These are phyloP conservation scores for Andrena fulva DNA, from an alignment of 2,888 invertebrate species.

Conservation along the genomic window DNA sequence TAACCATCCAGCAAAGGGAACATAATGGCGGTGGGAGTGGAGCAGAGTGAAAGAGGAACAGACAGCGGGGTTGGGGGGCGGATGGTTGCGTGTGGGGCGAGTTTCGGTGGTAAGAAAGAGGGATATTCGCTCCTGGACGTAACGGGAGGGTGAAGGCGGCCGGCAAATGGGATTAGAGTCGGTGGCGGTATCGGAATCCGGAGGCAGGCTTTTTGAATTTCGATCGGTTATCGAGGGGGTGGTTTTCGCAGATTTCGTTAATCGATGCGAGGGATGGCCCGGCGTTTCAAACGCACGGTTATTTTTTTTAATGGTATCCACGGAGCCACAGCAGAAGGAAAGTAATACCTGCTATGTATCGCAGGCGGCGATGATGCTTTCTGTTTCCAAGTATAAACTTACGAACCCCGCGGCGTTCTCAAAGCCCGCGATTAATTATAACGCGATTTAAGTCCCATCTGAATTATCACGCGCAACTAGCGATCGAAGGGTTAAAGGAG, in stretches of 20 bases:
- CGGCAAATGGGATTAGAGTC: conserved; percentile 52
- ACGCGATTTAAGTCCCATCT: conserved; percentile 54
- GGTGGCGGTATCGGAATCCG: conserved; percentile 34
- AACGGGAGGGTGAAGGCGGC: conserved; percentile 25
- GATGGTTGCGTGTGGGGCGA: conserved; percentile 42
- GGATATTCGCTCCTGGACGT: conserved; percentile 39
- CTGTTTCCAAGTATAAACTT: conserved; percentile 23
- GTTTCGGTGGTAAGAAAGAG: conserved; percentile 67
- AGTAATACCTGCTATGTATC: background rate
- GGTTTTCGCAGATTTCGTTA: background rate
- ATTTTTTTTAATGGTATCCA: too few species aligned
- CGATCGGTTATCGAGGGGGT: background rate
- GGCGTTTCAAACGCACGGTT: too few species aligned
- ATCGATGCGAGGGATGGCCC: background rate
- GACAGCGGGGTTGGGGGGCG: conserved; percentile 59
- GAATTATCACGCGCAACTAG: conserved; percentile 58
- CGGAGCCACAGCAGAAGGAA: background rate
- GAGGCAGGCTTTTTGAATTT: background rate
- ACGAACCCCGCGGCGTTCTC: conserved; percentile 23
- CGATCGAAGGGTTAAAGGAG: conserved; percentile 59
- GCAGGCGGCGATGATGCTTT: conserved; percentile 15
- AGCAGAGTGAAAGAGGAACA: conserved; percentile 69
- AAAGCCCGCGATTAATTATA: conserved; percentile 53
- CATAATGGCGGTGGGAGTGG: conserved; percentile 76
- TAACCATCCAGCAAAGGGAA: conserved; percentile 73